A percentile compares a stretch with the other conserved stretches of the same genome.
phyloP scores from a whole-genome alignment of 2,888 invertebrate genomes.

The Eupeodes luniger region DNA sequence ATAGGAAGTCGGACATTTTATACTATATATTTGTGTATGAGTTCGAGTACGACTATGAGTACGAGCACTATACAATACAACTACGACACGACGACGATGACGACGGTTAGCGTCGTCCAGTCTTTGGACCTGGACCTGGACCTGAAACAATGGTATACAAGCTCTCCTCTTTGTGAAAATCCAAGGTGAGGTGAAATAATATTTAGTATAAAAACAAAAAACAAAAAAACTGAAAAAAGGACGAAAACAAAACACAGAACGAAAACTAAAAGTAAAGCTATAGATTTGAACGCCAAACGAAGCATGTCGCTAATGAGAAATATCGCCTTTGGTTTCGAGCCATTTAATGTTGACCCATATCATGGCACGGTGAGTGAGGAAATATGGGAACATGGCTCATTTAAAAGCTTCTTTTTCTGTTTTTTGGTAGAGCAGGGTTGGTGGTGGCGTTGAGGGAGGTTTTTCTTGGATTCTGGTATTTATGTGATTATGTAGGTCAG shows the following conservation, averaged over 20 bases:
- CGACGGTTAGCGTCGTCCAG: constrained; percentile 26
- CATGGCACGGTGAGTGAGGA: constrained; percentile 49
- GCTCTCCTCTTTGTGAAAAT: not conserved
- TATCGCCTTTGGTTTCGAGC: constrained; percentile 74
- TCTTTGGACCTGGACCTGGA: not conserved
- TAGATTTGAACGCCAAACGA: constrained; percentile 61
- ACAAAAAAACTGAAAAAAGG: not conserved
- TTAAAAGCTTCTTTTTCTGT: constrained; percentile 42
- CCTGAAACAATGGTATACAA: not conserved
- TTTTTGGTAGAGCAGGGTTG: not conserved
- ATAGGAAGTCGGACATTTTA: constrained; percentile 47
- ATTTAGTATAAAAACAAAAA: not conserved
- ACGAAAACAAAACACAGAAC: constrained; percentile 29
- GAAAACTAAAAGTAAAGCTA: constrained; percentile 61
- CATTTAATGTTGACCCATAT: constrained; percentile 75
- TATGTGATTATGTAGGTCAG: constrained; percentile 44
- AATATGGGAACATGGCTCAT: constrained; percentile 68
- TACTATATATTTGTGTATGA: not conserved
- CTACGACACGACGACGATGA: not conserved
- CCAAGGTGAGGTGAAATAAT: constrained; percentile 60
- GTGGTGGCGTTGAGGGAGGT: not conserved
- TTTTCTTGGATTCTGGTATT: constrained; percentile 5
- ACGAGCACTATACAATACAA: too few relatives aligned
- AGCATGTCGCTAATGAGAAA: constrained; percentile 73
- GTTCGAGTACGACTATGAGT: too few relatives aligned